Evolutionary conservation across 2,888 invertebrate species (phyloP), one percentile per base, ranked within the genome.

Genomic region (Drosophila cracens): DNA sequence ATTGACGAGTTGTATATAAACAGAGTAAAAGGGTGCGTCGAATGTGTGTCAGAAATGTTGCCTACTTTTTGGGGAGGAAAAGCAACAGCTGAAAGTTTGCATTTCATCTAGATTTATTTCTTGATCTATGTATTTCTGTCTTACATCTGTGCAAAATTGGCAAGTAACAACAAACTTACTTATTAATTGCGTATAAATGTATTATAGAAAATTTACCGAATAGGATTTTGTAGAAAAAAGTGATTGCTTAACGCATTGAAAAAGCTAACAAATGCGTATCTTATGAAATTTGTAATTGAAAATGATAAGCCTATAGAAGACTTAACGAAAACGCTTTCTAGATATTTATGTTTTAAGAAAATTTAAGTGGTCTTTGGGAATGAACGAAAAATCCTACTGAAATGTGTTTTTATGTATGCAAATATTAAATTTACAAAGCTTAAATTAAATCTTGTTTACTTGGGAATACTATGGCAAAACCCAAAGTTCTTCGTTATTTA

Each of bases 11-110:
- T 56, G 43, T 64, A 70, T 61, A 69, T 62, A 70, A 74, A 80
- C 74, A 76, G 67, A 52, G 72, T 60, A 21, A 49, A 56, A 27
- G 36, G 18, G 27, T 43, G 68, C 51, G 36, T 56, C 16, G 40
- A 75, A 72, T 66, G 72, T 81, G 63, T 78, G 81, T 71, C 78
- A 77, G 7, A 21, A 18, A 52, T 16, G 59, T 81, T 76, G 70
- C 74, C 76, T 72, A 56, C 80, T 67, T 81, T 64, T 77, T 40
- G 38, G 74, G 54, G 57, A 60, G 31, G 11, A 29, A 13, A 13
- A 36, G 53, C 72, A 64, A 63, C 53, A 62, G 74, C 59, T 70
- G 49, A 63, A 57, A 46, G 29, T 18, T 10, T 31, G 40, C 27
- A 34, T 33, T 33, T 40, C 21, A 4, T 27, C n/a, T 33, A 40